phyloP scores from a whole-genome alignment of 2,113 vertebrate species.

The Corythoichthys intestinalis region DNA sequence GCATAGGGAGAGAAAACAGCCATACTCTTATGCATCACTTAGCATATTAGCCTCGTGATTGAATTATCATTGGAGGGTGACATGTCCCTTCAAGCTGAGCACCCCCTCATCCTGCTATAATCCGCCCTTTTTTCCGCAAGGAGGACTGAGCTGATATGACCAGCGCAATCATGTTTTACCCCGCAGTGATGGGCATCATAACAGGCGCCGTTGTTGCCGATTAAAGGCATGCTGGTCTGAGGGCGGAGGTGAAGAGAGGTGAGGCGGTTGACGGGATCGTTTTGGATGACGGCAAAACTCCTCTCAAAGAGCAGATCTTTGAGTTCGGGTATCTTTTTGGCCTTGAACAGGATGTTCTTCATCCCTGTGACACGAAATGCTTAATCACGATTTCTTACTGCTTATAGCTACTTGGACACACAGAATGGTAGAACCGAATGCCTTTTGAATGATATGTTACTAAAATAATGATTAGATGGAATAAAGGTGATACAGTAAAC shows the following conservation, averaged over 20 bases:
- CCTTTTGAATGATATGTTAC: slow-evolving; percentile 31
- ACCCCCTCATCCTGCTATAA: neutral
- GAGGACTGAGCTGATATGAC: slow-evolving; percentile 38
- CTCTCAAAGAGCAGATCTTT: slow-evolving; percentile 49
- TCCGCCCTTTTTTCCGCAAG: slow-evolving; percentile 17
- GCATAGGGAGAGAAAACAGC: slow-evolving; percentile 53
- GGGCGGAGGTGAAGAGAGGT: slow-evolving; percentile 37
- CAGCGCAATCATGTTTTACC: slow-evolving; percentile 23
- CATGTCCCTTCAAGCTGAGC: slow-evolving; percentile 23
- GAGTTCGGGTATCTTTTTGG: slow-evolving; percentile 28
- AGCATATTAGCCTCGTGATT: slow-evolving; percentile 64
- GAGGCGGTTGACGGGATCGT: slow-evolving; percentile 25
- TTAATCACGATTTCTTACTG: neutral
- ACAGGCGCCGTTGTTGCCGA: slow-evolving; percentile 23
- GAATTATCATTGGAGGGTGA: slow-evolving; percentile 56
- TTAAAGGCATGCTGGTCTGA: slow-evolving; percentile 51
- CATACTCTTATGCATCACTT: slow-evolving; percentile 65
- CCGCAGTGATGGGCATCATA: slow-evolving; percentile 30
- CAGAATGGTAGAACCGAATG: no score
- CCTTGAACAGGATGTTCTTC: slow-evolving; percentile 11
- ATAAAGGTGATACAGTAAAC: slow-evolving; percentile 41
- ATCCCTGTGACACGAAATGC: slow-evolving; percentile 16
- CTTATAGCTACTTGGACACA: no score
- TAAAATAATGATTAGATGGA: slow-evolving; percentile 55
- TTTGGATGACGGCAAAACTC: slow-evolving; percentile 34